Evolutionary conservation across 2,797 vertebrate genomes (phyloP).

Genomic region (Nyctibius grandis): DNA sequence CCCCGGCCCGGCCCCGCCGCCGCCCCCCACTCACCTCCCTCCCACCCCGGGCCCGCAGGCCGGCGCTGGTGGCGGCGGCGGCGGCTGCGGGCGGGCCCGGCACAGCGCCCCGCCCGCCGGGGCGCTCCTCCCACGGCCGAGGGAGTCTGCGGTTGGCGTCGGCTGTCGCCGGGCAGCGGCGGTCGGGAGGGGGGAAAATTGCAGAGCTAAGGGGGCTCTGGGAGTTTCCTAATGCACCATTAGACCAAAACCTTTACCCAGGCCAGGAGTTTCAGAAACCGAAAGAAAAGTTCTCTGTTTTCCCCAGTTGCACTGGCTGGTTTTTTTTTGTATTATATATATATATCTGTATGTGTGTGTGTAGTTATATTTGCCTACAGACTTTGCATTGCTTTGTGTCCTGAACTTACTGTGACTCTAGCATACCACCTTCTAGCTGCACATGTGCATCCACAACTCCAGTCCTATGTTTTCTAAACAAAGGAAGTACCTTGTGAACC

Average conservation of each 20-base stretch:
- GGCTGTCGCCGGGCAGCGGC: rapidly evolving
- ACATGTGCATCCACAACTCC: neutral
- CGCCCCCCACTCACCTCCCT: neutral
- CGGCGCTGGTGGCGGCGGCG: neutral
- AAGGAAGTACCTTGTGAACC: neutral
- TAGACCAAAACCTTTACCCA: neutral
- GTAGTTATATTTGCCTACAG: neutral
- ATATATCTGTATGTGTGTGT: rapidly evolving
- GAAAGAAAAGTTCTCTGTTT: neutral
- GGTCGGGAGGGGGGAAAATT: neutral
- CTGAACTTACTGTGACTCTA: no score
- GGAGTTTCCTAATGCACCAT: rapidly evolving
- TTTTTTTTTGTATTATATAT: no score
- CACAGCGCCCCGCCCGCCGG: neutral
- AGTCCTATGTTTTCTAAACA: neutral
- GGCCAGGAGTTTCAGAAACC: neutral
- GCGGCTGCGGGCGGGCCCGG: neutral
- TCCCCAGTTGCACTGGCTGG: neutral
- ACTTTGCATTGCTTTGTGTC: neutral
- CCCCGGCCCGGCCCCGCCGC: neutral
- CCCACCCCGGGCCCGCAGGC: neutral
- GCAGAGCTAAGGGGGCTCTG: rapidly evolving
- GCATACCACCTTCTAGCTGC: neutral
- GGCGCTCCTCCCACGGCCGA: neutral
- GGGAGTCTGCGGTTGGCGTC: neutral